Base-by-base conservation (phyloP, 1,140 invertebrate genomes). In the Tetragonula clypearis region DNA sequence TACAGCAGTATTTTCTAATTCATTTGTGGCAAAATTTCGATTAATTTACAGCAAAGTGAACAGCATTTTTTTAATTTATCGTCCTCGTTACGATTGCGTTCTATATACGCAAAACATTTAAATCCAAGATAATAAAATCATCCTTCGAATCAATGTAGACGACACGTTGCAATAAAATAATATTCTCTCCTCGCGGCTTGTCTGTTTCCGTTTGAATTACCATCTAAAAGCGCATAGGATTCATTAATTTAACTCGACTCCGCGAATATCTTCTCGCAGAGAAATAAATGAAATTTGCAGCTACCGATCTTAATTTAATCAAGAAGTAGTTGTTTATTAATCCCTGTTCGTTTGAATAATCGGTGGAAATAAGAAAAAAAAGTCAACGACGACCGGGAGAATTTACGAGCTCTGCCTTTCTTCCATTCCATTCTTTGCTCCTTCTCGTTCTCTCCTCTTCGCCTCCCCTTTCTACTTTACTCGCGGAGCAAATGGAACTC, bases 401-500 rank as follows among this genome's bases (percentile, higher is more conserved):
- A 74, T 74, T 74, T 21, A 30, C 53, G 26, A 41, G 26, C 72
- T 17, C 6, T 12, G 5, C 1, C 65, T 69, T 6, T 79, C 35
- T 30, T 30, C 35, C 35, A 35, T 35, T 30, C 35, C 3, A 15
- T 66, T 56, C 14, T 72, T 14, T 41, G 60, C 60, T 62, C 60
- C 35, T n/a, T 30, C 60, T 14, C 6, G 12, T 60, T 60, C 56
- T 30, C 56, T 30, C 17, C 30, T 30, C 9, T 74, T 8, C 41
- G 6, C 41, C 41, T 49, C 41, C 41, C 8, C 19, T 74, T 49
- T 53, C 72, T 6, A 72, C 9, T 56, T 49, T 12, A 15, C 55
- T 49, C 41, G 8, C 62, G 8, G 21, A 68, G 65, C 26, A 56
- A 81, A 73, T 81, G 79, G 56, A 73, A 71, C 26, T 80, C 55